Evolutionary conservation across 2,797 vertebrate species (phyloP).

Genomic region (Odontamblyopus rebecca): DNA sequence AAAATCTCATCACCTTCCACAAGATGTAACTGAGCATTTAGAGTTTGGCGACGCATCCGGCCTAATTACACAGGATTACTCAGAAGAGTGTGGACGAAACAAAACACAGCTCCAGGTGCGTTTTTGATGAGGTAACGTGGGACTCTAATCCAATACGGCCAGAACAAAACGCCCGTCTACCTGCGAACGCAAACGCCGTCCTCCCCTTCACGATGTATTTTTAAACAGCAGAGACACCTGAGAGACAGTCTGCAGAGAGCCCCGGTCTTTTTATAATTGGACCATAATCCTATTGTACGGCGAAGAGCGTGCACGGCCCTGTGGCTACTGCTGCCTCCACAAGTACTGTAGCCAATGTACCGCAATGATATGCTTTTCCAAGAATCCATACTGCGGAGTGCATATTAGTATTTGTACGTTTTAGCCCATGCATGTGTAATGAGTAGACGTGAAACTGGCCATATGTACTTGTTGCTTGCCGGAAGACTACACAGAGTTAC

Average conservation of each 20-base stretch:
- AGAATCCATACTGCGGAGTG: neutral
- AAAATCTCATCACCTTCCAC: too few species aligned
- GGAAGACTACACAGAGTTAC: neutral
- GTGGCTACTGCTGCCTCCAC: conserved; percentile 14
- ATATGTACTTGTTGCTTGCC: neutral
- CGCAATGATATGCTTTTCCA: neutral
- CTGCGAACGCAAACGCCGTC: neutral
- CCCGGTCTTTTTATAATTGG: conserved; percentile 30
- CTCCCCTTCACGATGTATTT: conserved; percentile 19
- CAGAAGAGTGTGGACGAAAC: too few species aligned
- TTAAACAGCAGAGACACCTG: conserved; percentile 20
- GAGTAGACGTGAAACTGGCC: neutral
- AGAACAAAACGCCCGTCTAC: neutral
- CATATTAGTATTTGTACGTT: neutral
- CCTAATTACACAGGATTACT: too few species aligned
- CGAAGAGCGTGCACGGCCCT: conserved; percentile 18
- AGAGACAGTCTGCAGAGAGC: conserved; percentile 18
- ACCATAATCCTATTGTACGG: conserved; percentile 39
- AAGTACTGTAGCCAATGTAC: neutral
- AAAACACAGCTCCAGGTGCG: neutral
- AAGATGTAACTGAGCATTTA: too few species aligned
- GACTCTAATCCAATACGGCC: neutral
- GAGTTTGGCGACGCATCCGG: too few species aligned
- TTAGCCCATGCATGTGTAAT: neutral
- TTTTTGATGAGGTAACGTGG: too few species aligned